Percentiles rank a stretch among this genome's conserved stretches.
These are phyloP conservation scores for Callaeas wilsoni DNA, from an alignment of 2,113 vertebrate genomes.

Conservation along the genomic window DNA sequence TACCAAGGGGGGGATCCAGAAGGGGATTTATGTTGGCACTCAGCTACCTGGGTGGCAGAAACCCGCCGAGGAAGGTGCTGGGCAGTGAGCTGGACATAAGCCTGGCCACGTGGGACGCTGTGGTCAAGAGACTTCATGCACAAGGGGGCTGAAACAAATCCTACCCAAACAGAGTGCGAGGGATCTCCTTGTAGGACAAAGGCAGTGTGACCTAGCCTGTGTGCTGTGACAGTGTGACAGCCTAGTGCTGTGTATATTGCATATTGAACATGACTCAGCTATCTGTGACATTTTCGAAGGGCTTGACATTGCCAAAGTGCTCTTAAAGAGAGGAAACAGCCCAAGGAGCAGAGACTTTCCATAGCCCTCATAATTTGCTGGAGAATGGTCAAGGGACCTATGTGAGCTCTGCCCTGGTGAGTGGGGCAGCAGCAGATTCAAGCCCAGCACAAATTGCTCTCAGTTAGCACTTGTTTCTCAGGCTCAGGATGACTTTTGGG, in stretches of 20 bases:
- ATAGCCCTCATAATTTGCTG: background rate
- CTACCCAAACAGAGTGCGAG: background rate
- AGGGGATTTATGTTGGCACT: background rate
- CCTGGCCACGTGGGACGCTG: background rate
- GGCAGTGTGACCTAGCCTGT: background rate
- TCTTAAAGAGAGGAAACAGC: background rate
- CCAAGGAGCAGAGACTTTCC: background rate
- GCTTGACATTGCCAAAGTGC: background rate
- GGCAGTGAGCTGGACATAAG: background rate
- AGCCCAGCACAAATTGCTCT: background rate
- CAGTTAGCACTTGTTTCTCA: background rate
- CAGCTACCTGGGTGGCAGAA: background rate
- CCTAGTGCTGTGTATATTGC: background rate
- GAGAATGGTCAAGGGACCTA: background rate
- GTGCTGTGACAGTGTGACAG: too few species aligned
- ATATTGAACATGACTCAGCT: background rate
- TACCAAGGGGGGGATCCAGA: background rate
- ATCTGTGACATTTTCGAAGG: background rate
- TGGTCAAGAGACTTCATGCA: rapidly evolving
- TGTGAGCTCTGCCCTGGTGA: background rate
- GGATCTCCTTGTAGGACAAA: background rate
- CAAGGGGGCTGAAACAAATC: background rate
- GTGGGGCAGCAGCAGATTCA: background rate
- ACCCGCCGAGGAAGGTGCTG: background rate
- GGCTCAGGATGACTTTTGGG: background rate